Percentiles rank a stretch among this genome's conserved stretches.
These are phyloP conservation scores for Mythimna loreyi DNA, from an alignment of 2,888 invertebrate species.

Conservation along the genomic window DNA sequence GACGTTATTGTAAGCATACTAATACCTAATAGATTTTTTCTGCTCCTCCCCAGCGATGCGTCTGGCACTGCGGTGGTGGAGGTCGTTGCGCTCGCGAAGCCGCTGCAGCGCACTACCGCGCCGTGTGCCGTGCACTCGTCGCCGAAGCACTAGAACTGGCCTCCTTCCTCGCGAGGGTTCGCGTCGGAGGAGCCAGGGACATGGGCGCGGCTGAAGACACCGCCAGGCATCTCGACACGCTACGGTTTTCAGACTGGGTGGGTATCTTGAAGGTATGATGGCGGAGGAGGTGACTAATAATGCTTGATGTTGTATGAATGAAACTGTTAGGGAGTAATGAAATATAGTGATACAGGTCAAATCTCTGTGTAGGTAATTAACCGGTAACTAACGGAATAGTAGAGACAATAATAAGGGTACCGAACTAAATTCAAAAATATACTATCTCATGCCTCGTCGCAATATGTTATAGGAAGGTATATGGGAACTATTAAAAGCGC, in stretches of 20 bases:
- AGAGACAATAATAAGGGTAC: background rate
- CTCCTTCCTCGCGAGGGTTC: conserved; percentile 96
- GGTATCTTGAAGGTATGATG: conserved; percentile 74
- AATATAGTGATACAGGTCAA: background rate
- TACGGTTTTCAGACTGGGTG: conserved; percentile 98
- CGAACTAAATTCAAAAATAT: background rate
- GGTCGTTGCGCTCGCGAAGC: conserved; percentile 89
- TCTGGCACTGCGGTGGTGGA: conserved; percentile 87
- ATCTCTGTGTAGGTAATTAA: background rate
- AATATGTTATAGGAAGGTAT: too few species aligned
- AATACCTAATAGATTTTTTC: background rate
- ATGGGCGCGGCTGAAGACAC: conserved; percentile 92
- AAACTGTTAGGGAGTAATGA: background rate
- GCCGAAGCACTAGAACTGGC: conserved; percentile 97
- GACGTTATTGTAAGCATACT: background rate
- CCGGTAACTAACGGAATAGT: background rate
- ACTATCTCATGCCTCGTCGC: too few species aligned
- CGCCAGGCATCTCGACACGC: conserved; percentile 94
- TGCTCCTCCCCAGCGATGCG: conserved; percentile 80
- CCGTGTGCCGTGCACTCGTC: conserved; percentile 97
- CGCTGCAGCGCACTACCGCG: conserved; percentile 96
- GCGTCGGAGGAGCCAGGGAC: conserved; percentile 92
- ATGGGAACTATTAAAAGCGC: background rate
- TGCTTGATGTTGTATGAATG: conserved; percentile 12
- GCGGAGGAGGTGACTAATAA: background rate